phyloP scores from a whole-genome alignment of 2,888 invertebrate species.

The Cephus pygmeus region DNA sequence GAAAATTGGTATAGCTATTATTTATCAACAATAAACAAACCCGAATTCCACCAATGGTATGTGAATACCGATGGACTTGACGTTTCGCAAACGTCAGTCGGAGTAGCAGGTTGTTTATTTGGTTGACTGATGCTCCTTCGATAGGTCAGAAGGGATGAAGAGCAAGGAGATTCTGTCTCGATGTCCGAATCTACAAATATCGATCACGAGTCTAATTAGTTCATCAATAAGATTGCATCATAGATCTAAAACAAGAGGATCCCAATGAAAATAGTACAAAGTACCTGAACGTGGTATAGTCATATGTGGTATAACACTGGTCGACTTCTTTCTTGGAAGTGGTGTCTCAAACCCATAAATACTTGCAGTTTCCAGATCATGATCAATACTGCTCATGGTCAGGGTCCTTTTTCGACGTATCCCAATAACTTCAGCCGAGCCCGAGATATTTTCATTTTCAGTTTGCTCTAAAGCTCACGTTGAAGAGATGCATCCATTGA shows the following conservation, averaged over 20 bases:
- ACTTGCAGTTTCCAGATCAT: conserved; percentile 62
- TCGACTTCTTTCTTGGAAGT: conserved; percentile 51
- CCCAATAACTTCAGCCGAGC: conserved; percentile 31
- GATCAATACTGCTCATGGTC: conserved; percentile 49
- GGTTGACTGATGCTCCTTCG: not conserved
- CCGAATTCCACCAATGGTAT: not conserved
- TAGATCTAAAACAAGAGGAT: not conserved
- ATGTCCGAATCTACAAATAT: not conserved
- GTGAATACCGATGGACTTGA: not conserved
- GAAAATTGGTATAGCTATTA: not conserved
- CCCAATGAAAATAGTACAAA: not conserved
- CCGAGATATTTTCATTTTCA: not conserved
- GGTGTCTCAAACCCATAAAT: conserved; percentile 66
- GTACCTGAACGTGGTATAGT: not conserved
- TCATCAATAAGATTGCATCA: not conserved
- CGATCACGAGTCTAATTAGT: not conserved
- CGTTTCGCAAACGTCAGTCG: not conserved
- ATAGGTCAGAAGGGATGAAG: not conserved
- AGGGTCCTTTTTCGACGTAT: conserved; percentile 28
- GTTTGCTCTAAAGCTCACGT: not conserved
- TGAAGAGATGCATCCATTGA: not conserved
- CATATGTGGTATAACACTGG: not conserved
- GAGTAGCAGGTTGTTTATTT: not conserved
- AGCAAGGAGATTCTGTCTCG: not conserved
- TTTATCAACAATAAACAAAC: not conserved